Percentiles rank a stretch among this genome's conserved stretches.
Conservation (phyloP, 2,113 vertebrate species). For the Argyrosomus japonicus region DNA sequence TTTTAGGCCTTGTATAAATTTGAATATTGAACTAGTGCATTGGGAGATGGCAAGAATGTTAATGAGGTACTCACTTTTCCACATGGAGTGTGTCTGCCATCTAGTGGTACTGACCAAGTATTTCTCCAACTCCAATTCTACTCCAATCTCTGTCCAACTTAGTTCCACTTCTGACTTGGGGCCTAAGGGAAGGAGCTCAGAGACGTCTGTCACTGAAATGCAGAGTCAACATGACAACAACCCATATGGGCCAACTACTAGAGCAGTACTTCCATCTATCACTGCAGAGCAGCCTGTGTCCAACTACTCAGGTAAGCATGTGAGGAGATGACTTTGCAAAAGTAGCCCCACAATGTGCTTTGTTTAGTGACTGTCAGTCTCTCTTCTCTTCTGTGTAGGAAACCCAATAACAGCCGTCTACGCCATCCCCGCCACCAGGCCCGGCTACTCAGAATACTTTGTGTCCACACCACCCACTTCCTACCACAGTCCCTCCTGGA, state of each 20-base stretch:
- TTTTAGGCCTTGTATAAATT: slow-evolving; percentile 76
- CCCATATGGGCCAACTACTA: slow-evolving; percentile 85
- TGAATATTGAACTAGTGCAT: slow-evolving; percentile 74
- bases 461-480: slow-evolving; percentile 92
- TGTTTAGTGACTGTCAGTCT: not conserved
- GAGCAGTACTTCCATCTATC: slow-evolving; percentile 87
- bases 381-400: slow-evolving; percentile 81
- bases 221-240: slow-evolving; percentile 86
- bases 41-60: slow-evolving; percentile 73
- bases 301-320: slow-evolving; percentile 93
- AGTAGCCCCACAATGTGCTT: not conserved
- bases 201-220: slow-evolving; percentile 87
- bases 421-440: slow-evolving; percentile 93
- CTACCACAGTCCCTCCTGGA: slow-evolving; percentile 96
- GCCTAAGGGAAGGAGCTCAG: slow-evolving; percentile 90
- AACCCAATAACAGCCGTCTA: slow-evolving; percentile 97
- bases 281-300: slow-evolving; percentile 90
- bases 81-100: slow-evolving; percentile 58
- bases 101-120: slow-evolving; percentile 55
- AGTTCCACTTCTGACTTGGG: slow-evolving; percentile 96
- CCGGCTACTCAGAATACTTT: slow-evolving; percentile 93
- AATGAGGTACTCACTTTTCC: slow-evolving; percentile 50
- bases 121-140: slow-evolving; percentile 18
- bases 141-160: slow-evolving; percentile 42
- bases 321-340: slow-evolving; percentile 14